Percentiles rank a stretch among this genome's conserved stretches.
Conservation (phyloP, 1,140 invertebrate genomes). For the Camponotus vicinus region DNA sequence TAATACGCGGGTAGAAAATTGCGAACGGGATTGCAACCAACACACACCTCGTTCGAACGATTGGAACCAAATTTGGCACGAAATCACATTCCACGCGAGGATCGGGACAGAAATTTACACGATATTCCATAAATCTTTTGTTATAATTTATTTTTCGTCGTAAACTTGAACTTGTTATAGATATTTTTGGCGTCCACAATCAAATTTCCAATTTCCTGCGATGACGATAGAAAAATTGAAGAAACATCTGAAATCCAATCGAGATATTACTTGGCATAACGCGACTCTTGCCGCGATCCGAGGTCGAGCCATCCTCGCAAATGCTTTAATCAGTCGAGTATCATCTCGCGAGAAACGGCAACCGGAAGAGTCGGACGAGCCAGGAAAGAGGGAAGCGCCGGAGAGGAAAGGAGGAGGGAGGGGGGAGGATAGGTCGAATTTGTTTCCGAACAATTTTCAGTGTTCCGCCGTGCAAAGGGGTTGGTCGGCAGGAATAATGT, state of each 20-base stretch:
- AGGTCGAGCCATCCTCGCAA: conserved; percentile 24
- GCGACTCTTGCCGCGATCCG: neutral
- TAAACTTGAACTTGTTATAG: neutral
- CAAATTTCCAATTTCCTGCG: neutral
- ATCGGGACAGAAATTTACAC: conserved; percentile 69
- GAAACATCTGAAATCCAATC: conserved; percentile 9
- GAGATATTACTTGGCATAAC: neutral
- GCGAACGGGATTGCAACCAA: conserved; percentile 56
- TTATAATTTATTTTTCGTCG: conserved; percentile 17
- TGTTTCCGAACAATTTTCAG: conserved; percentile 79
- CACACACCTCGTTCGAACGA: conserved; percentile 65
- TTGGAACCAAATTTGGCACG: conserved; percentile 76
- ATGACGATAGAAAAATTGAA: neutral
- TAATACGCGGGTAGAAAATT: conserved; percentile 74
- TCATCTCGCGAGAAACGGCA: conserved; percentile 36
- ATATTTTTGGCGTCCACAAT: neutral
- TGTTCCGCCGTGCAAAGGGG: conserved; percentile 74
- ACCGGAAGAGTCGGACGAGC: conserved; percentile 15
- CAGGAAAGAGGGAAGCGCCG: conserved; percentile 33
- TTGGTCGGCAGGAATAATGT: conserved; percentile 79
- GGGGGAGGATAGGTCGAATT: conserved; percentile 65
- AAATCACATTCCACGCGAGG: conserved; percentile 70
- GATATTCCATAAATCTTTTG: conserved; percentile 57
- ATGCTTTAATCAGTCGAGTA: conserved; percentile 66
- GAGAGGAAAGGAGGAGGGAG: neutral